Conservation (phyloP, 2,888 invertebrate genomes). For the Acleris sparsana region DNA sequence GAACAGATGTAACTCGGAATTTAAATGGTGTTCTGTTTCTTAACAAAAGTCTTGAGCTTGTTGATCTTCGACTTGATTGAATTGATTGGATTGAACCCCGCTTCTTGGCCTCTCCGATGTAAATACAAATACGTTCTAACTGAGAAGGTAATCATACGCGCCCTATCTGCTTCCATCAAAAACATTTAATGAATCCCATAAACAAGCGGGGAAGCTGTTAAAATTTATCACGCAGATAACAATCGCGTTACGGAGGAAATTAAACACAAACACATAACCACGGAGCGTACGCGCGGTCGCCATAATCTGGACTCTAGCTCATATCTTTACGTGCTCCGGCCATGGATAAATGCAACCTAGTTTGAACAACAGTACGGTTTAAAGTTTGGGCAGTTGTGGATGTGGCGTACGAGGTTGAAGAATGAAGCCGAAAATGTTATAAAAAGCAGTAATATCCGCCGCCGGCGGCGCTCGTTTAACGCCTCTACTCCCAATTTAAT, state of each 20-base stretch:
- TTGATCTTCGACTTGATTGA: no score
- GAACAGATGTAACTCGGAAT: no score
- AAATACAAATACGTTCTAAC: no score
- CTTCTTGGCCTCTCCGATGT: no score
- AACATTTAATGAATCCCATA: conserved; percentile 35
- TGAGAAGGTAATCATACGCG: background rate
- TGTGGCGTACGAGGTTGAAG: no score
- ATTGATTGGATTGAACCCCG: no score
- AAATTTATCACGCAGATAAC: conserved; percentile 34
- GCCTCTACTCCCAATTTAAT: conserved; percentile 56
- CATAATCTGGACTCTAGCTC: background rate
- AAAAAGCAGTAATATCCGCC: conserved; percentile 24
- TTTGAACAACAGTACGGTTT: background rate
- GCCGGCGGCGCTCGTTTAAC: conserved; percentile 34
- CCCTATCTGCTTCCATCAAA: conserved; percentile 28
- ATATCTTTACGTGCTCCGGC: background rate
- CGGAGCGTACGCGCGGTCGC: background rate
- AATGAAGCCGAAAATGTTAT: conserved; percentile 16
- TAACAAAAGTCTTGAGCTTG: no score
- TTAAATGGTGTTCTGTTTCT: no score
- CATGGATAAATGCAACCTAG: background rate
- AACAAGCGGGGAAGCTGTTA: conserved; percentile 34
- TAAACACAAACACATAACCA: conserved; percentile 3
- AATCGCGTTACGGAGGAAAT: conserved; percentile 23
- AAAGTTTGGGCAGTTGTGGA: no score